Percentiles rank a stretch among this genome's conserved stretches.
Evolutionary conservation across 2,113 vertebrate species (phyloP).

Genomic region (Orientallactaga bullata): DNA sequence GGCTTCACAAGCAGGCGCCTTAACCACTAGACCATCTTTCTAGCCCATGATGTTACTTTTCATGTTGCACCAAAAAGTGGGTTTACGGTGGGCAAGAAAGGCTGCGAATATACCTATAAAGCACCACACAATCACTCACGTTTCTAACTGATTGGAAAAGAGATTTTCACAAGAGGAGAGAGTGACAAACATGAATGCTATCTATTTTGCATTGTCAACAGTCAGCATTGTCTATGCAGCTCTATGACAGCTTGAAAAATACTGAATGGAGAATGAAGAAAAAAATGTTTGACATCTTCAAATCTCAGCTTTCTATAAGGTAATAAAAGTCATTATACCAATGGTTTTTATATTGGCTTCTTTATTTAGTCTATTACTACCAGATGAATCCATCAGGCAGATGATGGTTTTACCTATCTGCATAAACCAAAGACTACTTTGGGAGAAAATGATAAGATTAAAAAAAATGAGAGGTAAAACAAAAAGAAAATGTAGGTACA

Average conservation of each 20-base stretch:
- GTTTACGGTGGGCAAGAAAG: background rate
- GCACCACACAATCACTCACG: background rate
- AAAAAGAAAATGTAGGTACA: background rate
- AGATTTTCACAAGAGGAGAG: background rate
- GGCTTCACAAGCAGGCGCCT: too few species aligned
- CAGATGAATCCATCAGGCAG: background rate
- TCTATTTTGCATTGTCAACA: background rate
- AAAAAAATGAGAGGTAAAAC: background rate
- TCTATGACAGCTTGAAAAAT: background rate
- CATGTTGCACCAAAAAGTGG: too few species aligned
- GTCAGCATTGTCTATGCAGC: background rate
- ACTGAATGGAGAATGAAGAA: background rate
- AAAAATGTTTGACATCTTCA: background rate
- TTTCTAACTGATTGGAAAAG: background rate
- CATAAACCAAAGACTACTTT: background rate
- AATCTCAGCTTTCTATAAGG: background rate
- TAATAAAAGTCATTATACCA: background rate
- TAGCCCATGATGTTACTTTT: background rate
- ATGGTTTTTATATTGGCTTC: conserved; percentile 3
- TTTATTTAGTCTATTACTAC: background rate
- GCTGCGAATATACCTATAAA: background rate
- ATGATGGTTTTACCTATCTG: background rate
- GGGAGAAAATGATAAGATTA: background rate
- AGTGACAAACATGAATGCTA: background rate
- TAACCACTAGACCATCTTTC: too few species aligned